Percentiles rank a stretch among this genome's conserved stretches.
phyloP scores from a whole-genome alignment of 2,797 vertebrate genomes.

The Takifugu ocellatus region DNA sequence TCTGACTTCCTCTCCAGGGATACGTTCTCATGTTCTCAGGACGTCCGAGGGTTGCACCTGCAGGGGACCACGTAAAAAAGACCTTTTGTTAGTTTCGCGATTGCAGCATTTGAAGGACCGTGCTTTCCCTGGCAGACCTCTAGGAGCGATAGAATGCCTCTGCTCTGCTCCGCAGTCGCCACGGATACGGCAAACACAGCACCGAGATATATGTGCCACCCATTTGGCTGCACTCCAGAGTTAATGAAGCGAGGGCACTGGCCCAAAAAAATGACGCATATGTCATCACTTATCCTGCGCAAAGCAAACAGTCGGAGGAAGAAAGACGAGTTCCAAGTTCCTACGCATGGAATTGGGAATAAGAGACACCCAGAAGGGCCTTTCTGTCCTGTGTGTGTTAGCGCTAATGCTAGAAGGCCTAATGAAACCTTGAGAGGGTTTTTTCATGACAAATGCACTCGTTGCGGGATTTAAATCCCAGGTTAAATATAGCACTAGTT shows the following conservation, averaged over 20 bases:
- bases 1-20: constrained; percentile 52
- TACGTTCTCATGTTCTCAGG: constrained; percentile 44
- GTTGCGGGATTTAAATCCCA: constrained; percentile 49
- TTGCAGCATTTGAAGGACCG: no score
- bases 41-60: constrained; percentile 11
- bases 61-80: neutral
- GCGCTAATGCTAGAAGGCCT: no score
- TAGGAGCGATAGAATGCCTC: constrained; percentile 42
- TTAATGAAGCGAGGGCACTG: constrained; percentile 64
- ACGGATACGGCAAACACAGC: constrained; percentile 69
- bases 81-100: neutral
- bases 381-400: no score
- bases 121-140: constrained; percentile 37
- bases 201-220: constrained; percentile 63
- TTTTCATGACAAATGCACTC: constrained; percentile 10
- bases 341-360: no score
- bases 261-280: constrained; percentile 59
- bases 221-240: constrained; percentile 61
- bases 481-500: constrained; percentile 41
- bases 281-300: constrained; percentile 60
- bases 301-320: constrained; percentile 23
- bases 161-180: constrained; percentile 53
- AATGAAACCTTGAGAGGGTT: no score
- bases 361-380: no score
- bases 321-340: no score